Evolutionary conservation across 2,113 vertebrate genomes (phyloP).

Genomic region (Melanerpes formicivorus): DNA sequence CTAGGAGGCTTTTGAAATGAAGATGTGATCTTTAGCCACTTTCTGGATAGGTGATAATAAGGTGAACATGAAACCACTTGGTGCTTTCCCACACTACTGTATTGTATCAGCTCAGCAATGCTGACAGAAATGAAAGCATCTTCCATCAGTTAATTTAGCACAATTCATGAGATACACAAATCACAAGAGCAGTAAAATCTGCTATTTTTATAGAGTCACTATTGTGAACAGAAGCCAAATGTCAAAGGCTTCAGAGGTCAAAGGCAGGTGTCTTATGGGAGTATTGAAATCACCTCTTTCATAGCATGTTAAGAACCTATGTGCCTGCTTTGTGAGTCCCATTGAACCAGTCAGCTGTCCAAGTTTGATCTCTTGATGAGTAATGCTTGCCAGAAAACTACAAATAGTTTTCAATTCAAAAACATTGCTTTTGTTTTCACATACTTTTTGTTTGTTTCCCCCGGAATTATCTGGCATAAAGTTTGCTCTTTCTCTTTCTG

Average conservation of each 20-base stretch:
- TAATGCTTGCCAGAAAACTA: constrained; percentile 44
- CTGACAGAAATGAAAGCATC: neutral
- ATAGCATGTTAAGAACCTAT: neutral
- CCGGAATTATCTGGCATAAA: neutral
- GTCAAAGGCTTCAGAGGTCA: neutral
- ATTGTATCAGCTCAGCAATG: neutral
- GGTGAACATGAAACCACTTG: neutral
- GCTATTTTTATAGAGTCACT: neutral
- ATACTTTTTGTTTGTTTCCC: neutral
- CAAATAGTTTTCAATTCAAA: constrained; percentile 14
- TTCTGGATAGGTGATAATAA: neutral
- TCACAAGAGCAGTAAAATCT: neutral
- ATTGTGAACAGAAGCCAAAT: neutral
- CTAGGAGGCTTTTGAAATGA: neutral
- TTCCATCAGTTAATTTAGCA: neutral
- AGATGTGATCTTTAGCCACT: neutral
- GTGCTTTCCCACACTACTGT: neutral
- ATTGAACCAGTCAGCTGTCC: neutral
- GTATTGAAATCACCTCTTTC: neutral
- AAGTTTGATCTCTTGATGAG: neutral
- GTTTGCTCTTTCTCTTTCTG: neutral
- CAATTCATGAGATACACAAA: neutral
- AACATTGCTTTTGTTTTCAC: constrained; percentile 52
- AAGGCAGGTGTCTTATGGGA: neutral
- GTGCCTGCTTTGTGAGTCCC: neutral